Evolutionary conservation across 1,140 invertebrate genomes (phyloP).

Genomic region (Lerema accius): DNA sequence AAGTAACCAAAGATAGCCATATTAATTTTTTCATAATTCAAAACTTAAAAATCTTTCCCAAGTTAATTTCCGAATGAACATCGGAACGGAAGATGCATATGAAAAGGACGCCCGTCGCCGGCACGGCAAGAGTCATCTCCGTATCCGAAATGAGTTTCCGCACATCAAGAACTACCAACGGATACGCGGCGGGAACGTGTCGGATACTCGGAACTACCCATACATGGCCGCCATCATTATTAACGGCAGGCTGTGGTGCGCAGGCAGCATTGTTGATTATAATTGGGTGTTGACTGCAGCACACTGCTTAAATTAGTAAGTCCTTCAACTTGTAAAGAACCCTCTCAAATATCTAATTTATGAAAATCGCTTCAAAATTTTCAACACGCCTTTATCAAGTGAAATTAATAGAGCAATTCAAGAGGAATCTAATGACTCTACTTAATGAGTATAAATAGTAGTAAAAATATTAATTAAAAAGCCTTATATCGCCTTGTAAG

Average conservation of each 20-base stretch:
- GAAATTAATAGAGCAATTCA: too few species aligned
- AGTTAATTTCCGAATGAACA: slow-evolving; percentile 45
- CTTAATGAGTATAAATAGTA: too few species aligned
- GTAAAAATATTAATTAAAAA: too few species aligned
- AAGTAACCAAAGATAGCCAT: too few species aligned
- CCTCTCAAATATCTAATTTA: too few species aligned
- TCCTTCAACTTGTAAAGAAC: too few species aligned
- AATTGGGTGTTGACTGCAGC: slow-evolving; percentile 85
- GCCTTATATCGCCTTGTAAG: too few species aligned
- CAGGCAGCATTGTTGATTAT: slow-evolving; percentile 83
- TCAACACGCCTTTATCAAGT: too few species aligned
- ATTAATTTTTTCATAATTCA: too few species aligned
- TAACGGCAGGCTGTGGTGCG: slow-evolving; percentile 80
- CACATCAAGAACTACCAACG: slow-evolving; percentile 37
- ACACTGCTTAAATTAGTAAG: slow-evolving; percentile 83
- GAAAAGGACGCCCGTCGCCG: slow-evolving; percentile 25
- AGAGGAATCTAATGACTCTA: too few species aligned
- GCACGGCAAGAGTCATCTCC: slow-evolving; percentile 35
- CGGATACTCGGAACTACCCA: slow-evolving; percentile 63
- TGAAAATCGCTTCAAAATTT: too few species aligned
- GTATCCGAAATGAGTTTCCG: slow-evolving; percentile 52
- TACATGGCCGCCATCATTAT: slow-evolving; percentile 75
- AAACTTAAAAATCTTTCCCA: too few species aligned
- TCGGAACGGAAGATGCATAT: slow-evolving; percentile 30
- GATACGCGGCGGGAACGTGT: slow-evolving; percentile 54